Conservation (phyloP, 2,888 invertebrate species). For the Agrilus biguttatus region DNA sequence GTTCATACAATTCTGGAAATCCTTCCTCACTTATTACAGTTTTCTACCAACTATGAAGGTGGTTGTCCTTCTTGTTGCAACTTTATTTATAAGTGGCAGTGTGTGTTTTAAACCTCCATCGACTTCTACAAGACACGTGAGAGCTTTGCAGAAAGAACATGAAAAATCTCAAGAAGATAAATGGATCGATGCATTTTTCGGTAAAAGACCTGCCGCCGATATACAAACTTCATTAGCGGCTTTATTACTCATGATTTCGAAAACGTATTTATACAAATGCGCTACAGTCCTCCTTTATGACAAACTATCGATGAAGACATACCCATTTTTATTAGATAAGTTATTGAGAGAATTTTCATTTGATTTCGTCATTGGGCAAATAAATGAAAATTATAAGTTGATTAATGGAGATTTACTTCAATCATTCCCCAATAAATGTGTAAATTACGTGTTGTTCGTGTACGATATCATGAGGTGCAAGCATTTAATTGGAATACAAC, state of each 20-base stretch:
- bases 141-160: slow-evolving; percentile 27
- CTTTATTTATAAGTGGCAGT: too few relatives aligned
- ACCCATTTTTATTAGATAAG: slow-evolving; percentile 41
- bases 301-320: slow-evolving; percentile 37
- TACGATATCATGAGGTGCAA: slow-evolving; percentile 44
- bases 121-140: too few relatives aligned
- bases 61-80: too few relatives aligned
- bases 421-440: slow-evolving; percentile 34
- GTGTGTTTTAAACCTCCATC: too few relatives aligned
- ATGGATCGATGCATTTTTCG: slow-evolving; percentile 24
- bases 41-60: too few relatives aligned
- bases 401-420: slow-evolving; percentile 33
- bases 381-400: slow-evolving; percentile 35
- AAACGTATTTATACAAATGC: slow-evolving; percentile 47
- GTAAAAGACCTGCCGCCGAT: slow-evolving; percentile 20
- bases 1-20: too few relatives aligned
- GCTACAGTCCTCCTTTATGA: slow-evolving; percentile 56
- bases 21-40: too few relatives aligned
- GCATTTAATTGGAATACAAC: slow-evolving; percentile 46
- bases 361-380: slow-evolving; percentile 46
- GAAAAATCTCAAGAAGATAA: slow-evolving; percentile 26
- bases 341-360: slow-evolving; percentile 42
- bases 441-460: slow-evolving; percentile 53
- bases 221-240: slow-evolving; percentile 45
- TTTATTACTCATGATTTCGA: slow-evolving; percentile 43